Evolutionary conservation across 2,888 invertebrate genomes (phyloP).

Genomic region (Campopleginae sp.): DNA sequence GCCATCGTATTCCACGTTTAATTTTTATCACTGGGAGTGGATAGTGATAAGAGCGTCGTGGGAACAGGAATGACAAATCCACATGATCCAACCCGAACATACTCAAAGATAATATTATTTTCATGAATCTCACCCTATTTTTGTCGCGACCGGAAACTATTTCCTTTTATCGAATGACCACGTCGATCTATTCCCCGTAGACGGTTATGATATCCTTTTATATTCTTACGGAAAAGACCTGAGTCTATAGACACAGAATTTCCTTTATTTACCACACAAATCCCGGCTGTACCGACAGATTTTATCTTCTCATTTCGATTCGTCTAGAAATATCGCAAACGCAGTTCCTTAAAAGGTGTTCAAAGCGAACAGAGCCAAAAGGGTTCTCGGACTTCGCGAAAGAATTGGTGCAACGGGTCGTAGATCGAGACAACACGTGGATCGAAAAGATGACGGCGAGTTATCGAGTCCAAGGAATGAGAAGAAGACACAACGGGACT

Average conservation of each 20-base stretch:
- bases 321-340: neutral
- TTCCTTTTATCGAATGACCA: neutral
- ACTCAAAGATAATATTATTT: constrained; percentile 25
- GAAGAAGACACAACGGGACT: neutral
- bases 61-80: constrained; percentile 1
- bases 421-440: constrained; percentile 38
- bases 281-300: neutral
- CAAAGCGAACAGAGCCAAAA: neutral
- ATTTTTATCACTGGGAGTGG: neutral
- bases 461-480: constrained; percentile 41
- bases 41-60: constrained; percentile 2
- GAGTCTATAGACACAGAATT: neutral
- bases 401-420: constrained; percentile 7
- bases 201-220: neutral
- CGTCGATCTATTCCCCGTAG: neutral
- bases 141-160: neutral
- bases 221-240: neutral
- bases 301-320: neutral
- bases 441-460: constrained; percentile 45
- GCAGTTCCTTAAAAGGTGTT: too few species aligned
- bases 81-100: neutral
- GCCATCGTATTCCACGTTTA: neutral
- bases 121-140: neutral
- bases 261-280: neutral
- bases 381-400: neutral